These are phyloP conservation scores for Microctenopoma steveboyesi DNA, from an alignment of 2,797 vertebrate genomes.

Conservation along the genomic window DNA sequence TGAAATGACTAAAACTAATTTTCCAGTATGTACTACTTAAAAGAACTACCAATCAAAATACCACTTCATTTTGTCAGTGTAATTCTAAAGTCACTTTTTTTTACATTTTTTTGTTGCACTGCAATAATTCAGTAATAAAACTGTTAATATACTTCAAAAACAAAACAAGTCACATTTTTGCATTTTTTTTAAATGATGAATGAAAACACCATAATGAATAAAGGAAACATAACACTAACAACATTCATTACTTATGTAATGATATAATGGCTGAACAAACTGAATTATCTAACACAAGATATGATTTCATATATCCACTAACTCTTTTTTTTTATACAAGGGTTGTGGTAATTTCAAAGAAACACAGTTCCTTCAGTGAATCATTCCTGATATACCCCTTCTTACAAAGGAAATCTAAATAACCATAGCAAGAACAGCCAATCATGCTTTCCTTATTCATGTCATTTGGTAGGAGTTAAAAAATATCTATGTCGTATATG, in stretches of 20 bases:
- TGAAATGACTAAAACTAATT: background rate
- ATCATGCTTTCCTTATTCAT: conserved; percentile 44
- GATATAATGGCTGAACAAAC: too few relatives aligned
- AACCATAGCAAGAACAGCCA: conserved; percentile 33
- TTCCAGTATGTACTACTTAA: background rate
- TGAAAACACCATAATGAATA: background rate
- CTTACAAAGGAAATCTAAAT: conserved; percentile 32
- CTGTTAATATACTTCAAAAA: background rate
- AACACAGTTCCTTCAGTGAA: conserved; percentile 35
- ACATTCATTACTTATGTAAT: background rate
- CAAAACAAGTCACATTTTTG: background rate
- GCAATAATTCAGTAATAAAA: too few relatives aligned
- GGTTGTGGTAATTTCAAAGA: conserved; percentile 10
- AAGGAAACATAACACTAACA: background rate
- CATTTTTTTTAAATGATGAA: background rate
- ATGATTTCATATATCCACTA: conserved; percentile 7
- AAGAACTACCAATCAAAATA: background rate
- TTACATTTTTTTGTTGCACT: too few relatives aligned
- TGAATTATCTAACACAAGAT: too few relatives aligned
- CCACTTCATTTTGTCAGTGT: background rate
- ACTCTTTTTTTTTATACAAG: background rate
- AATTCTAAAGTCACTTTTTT: too few relatives aligned
- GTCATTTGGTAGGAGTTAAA: conserved; percentile 58
- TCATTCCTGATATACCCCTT: conserved; percentile 13
- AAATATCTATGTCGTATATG: conserved; percentile 2